These are phyloP conservation scores for Hipparchia sbordonii DNA, from an alignment of 2,888 invertebrate species.

Conservation along the genomic window DNA sequence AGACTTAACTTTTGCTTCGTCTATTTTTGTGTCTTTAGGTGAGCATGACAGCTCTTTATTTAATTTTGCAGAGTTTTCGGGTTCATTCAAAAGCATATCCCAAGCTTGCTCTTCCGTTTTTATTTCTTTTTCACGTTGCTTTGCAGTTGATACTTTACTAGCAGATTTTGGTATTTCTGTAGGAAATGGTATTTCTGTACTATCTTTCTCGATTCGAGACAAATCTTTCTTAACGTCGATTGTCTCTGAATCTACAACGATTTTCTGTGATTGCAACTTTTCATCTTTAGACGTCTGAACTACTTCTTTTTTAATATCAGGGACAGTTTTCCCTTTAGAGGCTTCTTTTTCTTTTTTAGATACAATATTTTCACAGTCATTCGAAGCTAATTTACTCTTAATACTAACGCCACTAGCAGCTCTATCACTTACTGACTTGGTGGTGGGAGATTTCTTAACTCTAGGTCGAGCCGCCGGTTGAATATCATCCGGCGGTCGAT, in stretches of 20 bases:
- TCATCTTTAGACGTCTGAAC: conserved; percentile 18
- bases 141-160: conserved; percentile 19
- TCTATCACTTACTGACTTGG: conserved; percentile 59
- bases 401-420: conserved; percentile 55
- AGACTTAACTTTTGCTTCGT: conserved; percentile 63
- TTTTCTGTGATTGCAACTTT: conserved; percentile 21
- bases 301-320: conserved; percentile 29
- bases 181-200: not conserved
- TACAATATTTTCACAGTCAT: conserved; percentile 30
- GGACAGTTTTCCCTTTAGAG: conserved; percentile 29
- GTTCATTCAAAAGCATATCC: conserved; percentile 70
- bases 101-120: conserved; percentile 76
- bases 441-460: conserved; percentile 71
- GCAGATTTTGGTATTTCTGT: conserved; percentile 10
- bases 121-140: conserved; percentile 40
- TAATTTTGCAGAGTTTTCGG: conserved; percentile 50
- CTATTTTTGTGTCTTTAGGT: conserved; percentile 47
- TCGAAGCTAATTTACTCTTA: conserved; percentile 49
- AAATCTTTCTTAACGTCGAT: conserved; percentile 18
- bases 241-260: conserved; percentile 12
- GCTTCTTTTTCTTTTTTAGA: conserved; percentile 28
- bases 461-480: conserved; percentile 61
- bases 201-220: conserved; percentile 23
- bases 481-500: conserved; percentile 62
- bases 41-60: conserved; percentile 45